A percentile compares a stretch with the other conserved stretches of the same genome.
Evolutionary conservation across 2,888 invertebrate species (phyloP).

Genomic region (Drosophila yooni): DNA sequence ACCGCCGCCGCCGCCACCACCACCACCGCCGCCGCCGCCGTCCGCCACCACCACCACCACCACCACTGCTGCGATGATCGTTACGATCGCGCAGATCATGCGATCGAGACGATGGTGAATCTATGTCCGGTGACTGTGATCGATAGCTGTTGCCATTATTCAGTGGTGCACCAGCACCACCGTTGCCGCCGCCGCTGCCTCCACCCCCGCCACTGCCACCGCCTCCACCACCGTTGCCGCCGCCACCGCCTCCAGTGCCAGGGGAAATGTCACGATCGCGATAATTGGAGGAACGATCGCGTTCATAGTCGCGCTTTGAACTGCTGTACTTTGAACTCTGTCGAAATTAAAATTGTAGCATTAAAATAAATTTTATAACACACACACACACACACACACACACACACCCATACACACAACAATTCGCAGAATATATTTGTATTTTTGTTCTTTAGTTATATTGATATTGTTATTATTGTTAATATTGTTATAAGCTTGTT

Average conservation of each 20-base stretch:
- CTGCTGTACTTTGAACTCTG: conserved; percentile 92
- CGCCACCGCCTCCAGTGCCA: conserved; percentile 71
- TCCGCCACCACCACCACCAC: conserved; percentile 52
- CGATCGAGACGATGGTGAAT: conserved; percentile 87
- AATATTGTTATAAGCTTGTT: conserved; percentile 12
- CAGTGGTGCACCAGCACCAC: conserved; percentile 65
- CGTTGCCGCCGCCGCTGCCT: conserved; percentile 71
- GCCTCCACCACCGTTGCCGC: conserved; percentile 66
- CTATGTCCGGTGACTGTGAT: conserved; percentile 91
- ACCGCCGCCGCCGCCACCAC: conserved; percentile 61
- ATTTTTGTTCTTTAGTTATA: conserved; percentile 10
- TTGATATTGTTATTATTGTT: conserved; percentile 15
- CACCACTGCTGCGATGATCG: conserved; percentile 76
- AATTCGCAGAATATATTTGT: not conserved
- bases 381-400: not conserved
- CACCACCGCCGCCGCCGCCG: conserved; percentile 58
- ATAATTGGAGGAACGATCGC: conserved; percentile 85
- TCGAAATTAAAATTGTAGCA: conserved; percentile 22
- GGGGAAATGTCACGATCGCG: conserved; percentile 85
- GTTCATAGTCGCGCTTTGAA: conserved; percentile 90
- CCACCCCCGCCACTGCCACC: conserved; percentile 67
- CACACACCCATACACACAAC: not conserved
- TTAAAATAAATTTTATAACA: conserved; percentile 12
- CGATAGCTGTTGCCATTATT: conserved; percentile 90
- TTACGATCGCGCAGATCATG: conserved; percentile 84